Conservation (phyloP, 2,797 vertebrate species). For the Florisuga fusca region DNA sequence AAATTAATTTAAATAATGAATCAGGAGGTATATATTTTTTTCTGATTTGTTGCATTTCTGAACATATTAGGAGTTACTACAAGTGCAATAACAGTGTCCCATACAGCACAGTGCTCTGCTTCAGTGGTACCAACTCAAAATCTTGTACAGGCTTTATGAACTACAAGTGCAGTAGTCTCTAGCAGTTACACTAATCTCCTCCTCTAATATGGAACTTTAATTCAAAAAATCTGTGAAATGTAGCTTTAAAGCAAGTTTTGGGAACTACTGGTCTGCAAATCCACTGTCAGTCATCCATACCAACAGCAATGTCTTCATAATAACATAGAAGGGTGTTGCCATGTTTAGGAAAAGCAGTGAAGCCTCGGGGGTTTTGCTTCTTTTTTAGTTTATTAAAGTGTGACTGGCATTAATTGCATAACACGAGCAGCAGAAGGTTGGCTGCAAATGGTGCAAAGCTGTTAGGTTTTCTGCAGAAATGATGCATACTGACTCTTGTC, state of each 20-base stretch:
- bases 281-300: not conserved
- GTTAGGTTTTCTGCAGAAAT: not conserved
- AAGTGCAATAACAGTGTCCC: slow-evolving; percentile 23
- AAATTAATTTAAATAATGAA: too few relatives aligned
- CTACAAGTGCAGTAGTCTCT: slow-evolving; percentile 1
- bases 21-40: not conserved
- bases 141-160: slow-evolving; percentile 28
- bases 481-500: not conserved
- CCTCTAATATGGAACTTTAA: slow-evolving; percentile 22
- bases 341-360: not conserved
- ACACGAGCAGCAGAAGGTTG: not conserved
- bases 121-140: not conserved
- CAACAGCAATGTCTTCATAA: not conserved
- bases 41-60: slow-evolving; percentile 26
- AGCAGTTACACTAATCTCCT: slow-evolving; percentile 34
- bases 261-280: slow-evolving; percentile 19
- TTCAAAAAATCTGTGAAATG: not conserved
- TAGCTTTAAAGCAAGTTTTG: slow-evolving; percentile 16
- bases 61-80: slow-evolving; percentile 7
- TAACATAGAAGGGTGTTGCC: not conserved
- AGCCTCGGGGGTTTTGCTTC: not conserved
- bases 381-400: not conserved
- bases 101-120: not conserved
- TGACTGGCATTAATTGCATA: not conserved
- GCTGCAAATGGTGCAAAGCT: not conserved